Conservation (phyloP, 2,113 vertebrate species). For the Felis catus region F.catus_Fca126_mat1.0 CM031412.1:100958001-100958500, state of each 20-base stretch:
- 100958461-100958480: neutral
- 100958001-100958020: neutral
- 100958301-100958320: neutral
- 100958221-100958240: neutral
- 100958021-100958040: neutral
- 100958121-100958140: neutral
- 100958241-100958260: neutral
- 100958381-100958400: neutral
- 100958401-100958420: neutral
- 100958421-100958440: neutral
- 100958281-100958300: neutral
- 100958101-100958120: neutral
- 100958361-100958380: neutral
- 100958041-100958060: neutral
- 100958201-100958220: neutral
- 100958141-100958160: neutral
- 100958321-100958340: neutral
- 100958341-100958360: neutral
- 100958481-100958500: neutral
- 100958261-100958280: neutral
- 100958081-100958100: neutral
- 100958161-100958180: neutral
- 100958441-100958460: neutral
- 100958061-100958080: neutral
- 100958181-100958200: neutral